These are phyloP conservation scores for Arnoldichthys spilopterus DNA, from an alignment of 2,797 vertebrate genomes.

Conservation along the genomic window DNA sequence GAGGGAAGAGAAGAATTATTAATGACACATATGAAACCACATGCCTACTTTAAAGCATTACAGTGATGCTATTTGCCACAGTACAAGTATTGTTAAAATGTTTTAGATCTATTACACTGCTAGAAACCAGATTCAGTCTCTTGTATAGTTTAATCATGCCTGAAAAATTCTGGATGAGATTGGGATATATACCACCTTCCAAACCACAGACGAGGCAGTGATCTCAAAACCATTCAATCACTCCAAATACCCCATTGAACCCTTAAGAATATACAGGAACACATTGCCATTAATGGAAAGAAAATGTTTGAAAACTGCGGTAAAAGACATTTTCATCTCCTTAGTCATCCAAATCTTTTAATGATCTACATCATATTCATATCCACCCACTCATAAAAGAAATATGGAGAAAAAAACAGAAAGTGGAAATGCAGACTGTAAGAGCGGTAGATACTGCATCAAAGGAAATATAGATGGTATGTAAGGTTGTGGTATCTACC, in stretches of 20 bases:
- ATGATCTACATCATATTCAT: slow-evolving; percentile 2
- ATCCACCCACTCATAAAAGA: neutral
- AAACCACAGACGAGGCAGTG: slow-evolving; percentile 61
- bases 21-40: slow-evolving; percentile 32
- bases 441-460: neutral
- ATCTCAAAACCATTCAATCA: slow-evolving; percentile 43
- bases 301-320: slow-evolving; percentile 35
- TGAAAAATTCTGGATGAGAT: slow-evolving; percentile 50
- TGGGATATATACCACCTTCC: slow-evolving; percentile 58
- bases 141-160: slow-evolving; percentile 54
- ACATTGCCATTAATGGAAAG: slow-evolving; percentile 57
- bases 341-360: slow-evolving; percentile 44
- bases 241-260: slow-evolving; percentile 35
- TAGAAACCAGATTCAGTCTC: slow-evolving; percentile 30
- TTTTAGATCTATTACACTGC: slow-evolving; percentile 45
- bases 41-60: slow-evolving; percentile 8
- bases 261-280: slow-evolving; percentile 43
- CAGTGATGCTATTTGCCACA: slow-evolving; percentile 22
- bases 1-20: slow-evolving; percentile 22
- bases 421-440: neutral
- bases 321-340: slow-evolving; percentile 43
- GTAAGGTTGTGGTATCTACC: neutral
- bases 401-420: neutral
- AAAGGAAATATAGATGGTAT: neutral
- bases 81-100: slow-evolving; percentile 7